Conservation (phyloP, 2,797 vertebrate genomes). For the Schizothorax lantsangensis region DNA sequence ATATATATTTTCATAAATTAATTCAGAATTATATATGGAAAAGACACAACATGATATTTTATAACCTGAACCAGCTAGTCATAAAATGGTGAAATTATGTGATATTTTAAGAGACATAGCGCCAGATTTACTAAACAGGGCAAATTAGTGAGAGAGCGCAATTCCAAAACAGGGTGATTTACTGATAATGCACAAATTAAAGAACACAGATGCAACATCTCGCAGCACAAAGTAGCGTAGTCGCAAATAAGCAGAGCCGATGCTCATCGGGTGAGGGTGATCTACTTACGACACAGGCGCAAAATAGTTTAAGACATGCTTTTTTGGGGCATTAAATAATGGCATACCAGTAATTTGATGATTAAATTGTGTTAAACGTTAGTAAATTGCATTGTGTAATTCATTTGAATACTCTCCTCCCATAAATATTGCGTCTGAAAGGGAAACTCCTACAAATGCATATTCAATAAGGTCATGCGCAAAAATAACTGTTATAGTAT, state of each 20-base stretch:
- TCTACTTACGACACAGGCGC: no score
- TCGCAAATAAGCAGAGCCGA: no score
- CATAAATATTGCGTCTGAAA: not conserved
- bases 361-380: no score
- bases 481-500: not conserved
- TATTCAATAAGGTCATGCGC: not conserved
- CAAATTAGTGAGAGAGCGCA: no score
- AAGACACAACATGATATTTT: not conserved
- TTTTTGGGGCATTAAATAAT: no score
- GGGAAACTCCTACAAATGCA: not conserved
- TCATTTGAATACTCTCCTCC: not conserved
- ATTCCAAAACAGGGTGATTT: no score
- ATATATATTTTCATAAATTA: not conserved
- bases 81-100: not conserved
- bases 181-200: no score
- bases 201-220: not conserved
- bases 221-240: no score
- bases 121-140: no score
- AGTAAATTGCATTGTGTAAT: not conserved
- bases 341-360: not conserved
- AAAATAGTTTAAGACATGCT: not conserved
- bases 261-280: no score
- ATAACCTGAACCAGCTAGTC: not conserved
- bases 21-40: not conserved
- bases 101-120: not conserved